Evolutionary conservation across 1,140 invertebrate species (phyloP), one percentile per base, ranked within the genome.

Genomic region (Antheraea mylitta): DNA sequence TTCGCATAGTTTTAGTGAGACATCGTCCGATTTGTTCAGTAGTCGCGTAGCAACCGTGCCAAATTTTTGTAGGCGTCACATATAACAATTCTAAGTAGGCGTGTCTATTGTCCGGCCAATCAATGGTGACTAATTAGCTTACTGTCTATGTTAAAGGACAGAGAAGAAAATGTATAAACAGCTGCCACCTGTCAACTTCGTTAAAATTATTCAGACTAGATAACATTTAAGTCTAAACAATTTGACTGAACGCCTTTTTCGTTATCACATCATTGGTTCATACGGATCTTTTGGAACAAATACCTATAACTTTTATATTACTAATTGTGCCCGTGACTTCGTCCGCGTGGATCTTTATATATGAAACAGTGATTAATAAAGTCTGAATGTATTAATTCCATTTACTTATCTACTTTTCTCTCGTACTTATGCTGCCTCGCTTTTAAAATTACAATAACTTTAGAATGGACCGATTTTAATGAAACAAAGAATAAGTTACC

Each of bases 91-190:
- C 16, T 59, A 66, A 45, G 64, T 65, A 64, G 71, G 67, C 71
- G 71, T 63, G 36, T 30, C 60, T 71, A 18, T 42, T 58, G 60
- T 58, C 37, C 37, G 22, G 36, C 71, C 71, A 72, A 72, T 69
- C 67, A 72, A 69, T 69, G 67, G 30, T 36, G 22, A 59, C 67
- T 72, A 69, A 69, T 72, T 72, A 69, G 38, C 36, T 38, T n/a
- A 53, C 45, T 53, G 45, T 53, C 45, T 53, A 53, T 53, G 16
- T 13, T 53, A n/a, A 16, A 53, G 45, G 45, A 42, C 38, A 42
- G 11, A 42, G 38, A 42, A 42, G 38, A 53, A 53, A 53, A 16
- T 53, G 9, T 53, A 53, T 53, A 53, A 53, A 2, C 11, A 13
- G 45, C 16, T 53, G 45, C 9, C 45, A 53, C 13, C 16, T 53